Percentiles rank a stretch among this genome's conserved stretches.
These are phyloP conservation scores for Dendrolimus houi DNA, from an alignment of 2,888 invertebrate species.

Conservation along the genomic window DNA sequence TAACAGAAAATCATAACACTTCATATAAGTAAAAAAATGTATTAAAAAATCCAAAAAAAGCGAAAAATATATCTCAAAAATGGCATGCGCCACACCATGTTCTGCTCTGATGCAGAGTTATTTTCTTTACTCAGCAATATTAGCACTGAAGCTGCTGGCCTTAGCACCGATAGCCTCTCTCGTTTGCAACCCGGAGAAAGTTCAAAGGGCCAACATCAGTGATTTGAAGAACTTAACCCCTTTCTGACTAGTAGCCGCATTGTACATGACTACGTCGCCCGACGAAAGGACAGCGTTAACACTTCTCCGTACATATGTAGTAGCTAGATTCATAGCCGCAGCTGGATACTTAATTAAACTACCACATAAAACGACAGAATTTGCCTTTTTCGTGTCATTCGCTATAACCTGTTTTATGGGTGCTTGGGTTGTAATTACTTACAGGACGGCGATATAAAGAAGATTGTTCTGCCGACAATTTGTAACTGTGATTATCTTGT, in stretches of 20 bases:
- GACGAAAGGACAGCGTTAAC: background rate
- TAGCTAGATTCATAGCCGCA: constrained; percentile 25
- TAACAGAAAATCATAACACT: too few species aligned
- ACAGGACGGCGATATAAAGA: constrained; percentile 24
- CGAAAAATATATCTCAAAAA: too few species aligned
- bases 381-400: constrained; percentile 36
- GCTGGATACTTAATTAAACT: constrained; percentile 31
- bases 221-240: constrained; percentile 46
- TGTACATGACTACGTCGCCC: constrained; percentile 38
- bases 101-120: background rate
- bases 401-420: constrained; percentile 43
- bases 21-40: too few species aligned
- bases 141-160: constrained; percentile 5
- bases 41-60: too few species aligned
- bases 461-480: too few species aligned
- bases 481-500: too few species aligned
- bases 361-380: constrained; percentile 29
- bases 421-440: constrained; percentile 28
- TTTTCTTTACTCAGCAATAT: constrained; percentile 4
- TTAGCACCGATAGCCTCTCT: constrained; percentile 4
- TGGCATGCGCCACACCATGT: too few species aligned
- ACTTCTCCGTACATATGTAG: constrained; percentile 2
- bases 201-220: constrained; percentile 37
- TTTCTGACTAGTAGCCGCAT: constrained; percentile 41
- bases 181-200: constrained; percentile 21